Conservation (phyloP, 2,797 vertebrate genomes). For the Alfaro cultratus region DNA sequence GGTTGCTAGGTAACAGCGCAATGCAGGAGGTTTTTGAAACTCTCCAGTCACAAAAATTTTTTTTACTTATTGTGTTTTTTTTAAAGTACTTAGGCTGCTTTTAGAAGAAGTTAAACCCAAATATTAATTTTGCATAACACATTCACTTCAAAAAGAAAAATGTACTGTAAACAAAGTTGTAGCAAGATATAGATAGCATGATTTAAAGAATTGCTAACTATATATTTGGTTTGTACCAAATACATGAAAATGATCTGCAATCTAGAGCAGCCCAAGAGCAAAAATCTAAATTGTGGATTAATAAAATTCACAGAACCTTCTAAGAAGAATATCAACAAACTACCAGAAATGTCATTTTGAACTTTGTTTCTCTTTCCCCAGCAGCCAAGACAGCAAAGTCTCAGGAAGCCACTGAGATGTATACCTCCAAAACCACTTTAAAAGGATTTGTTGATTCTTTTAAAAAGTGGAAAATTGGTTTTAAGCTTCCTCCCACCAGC, state of each 20-base stretch:
- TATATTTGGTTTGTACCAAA: not conserved
- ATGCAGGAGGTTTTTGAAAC: no score
- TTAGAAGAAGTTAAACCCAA: no score
- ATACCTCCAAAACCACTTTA: not conserved
- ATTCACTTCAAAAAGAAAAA: not conserved
- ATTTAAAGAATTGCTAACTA: not conserved
- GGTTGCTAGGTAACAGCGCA: no score
- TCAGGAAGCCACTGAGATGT: not conserved
- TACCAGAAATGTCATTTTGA: not conserved
- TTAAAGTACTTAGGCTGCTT: no score
- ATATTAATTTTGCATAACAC: no score
- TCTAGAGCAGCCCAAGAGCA: not conserved
- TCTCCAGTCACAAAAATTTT: no score
- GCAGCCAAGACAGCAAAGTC: not conserved
- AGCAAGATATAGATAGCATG: not conserved
- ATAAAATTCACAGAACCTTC: not conserved
- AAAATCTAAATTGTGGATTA: not conserved
- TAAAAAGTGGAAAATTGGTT: not conserved
- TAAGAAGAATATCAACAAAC: not conserved
- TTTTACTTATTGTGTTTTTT: no score
- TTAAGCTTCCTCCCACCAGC: conserved; percentile 2
- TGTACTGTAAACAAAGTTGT: not conserved
- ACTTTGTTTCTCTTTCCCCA: not conserved
- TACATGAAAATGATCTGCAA: not conserved
- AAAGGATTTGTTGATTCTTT: not conserved